These are phyloP conservation scores for Zelleria hepariella DNA, from an alignment of 2,888 invertebrate species.

Conservation along the genomic window DNA sequence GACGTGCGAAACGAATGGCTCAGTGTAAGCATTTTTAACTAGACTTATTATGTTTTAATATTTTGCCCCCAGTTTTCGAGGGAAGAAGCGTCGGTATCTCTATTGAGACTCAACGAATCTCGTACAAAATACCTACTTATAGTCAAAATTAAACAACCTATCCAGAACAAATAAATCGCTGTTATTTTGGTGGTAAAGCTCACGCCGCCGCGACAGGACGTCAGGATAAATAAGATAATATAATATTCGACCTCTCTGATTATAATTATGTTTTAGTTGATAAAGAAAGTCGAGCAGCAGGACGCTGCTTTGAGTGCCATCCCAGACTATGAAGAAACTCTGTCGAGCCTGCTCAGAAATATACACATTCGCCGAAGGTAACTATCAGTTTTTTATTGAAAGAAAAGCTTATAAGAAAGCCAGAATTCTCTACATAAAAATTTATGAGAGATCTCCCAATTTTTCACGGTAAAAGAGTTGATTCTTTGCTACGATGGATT, in stretches of 20 bases:
- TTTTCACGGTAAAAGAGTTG: background rate
- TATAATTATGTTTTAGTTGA: conserved; percentile 70
- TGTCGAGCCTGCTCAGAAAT: conserved; percentile 86
- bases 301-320: conserved; percentile 81
- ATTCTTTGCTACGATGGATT: background rate
- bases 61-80: no score
- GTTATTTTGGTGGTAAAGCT: no score
- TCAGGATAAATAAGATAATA: no score
- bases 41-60: background rate
- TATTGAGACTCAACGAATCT: no score
- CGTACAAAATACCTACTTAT: no score
- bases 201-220: no score
- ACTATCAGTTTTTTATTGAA: conserved; percentile 11
- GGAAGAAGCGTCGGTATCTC: no score
- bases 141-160: no score
- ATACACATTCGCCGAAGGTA: conserved; percentile 88
- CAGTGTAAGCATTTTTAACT: conserved; percentile 74
- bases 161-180: no score
- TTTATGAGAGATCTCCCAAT: background rate
- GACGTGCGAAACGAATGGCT: conserved; percentile 96
- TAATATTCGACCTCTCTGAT: no score
- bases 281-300: conserved; percentile 84
- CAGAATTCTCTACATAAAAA: no score
- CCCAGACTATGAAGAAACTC: conserved; percentile 86
- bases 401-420: no score